A percentile compares a stretch with the other conserved stretches of the same genome.
These are phyloP conservation scores for Pecten maximus DNA, from an alignment of 2,888 invertebrate genomes.

Conservation along the genomic window DNA sequence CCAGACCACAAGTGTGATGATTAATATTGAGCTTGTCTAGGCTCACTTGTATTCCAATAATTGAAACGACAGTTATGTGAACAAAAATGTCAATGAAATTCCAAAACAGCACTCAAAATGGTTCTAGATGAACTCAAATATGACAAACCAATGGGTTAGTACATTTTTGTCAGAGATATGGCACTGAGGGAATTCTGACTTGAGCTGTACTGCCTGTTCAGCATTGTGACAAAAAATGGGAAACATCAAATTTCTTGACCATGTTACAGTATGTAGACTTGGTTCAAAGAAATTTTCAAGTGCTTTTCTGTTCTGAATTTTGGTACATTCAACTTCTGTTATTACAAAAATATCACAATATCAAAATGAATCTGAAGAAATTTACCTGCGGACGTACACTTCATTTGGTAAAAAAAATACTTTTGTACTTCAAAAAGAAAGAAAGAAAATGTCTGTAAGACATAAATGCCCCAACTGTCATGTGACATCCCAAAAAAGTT, in stretches of 20 bases:
- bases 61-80: neutral
- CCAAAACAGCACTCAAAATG: conserved; percentile 1
- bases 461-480: too few relatives aligned
- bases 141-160: neutral
- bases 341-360: too few relatives aligned
- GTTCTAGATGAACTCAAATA: neutral
- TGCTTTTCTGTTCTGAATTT: too few relatives aligned
- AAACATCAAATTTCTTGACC: neutral
- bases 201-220: neutral
- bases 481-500: too few relatives aligned
- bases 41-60: neutral
- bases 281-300: too few relatives aligned
- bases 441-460: too few relatives aligned
- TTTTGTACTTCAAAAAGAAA: too few relatives aligned
- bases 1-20: neutral
- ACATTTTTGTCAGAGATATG: neutral
- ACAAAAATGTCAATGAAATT: conserved; percentile 24
- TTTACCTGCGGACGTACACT: too few relatives aligned
- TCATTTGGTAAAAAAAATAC: too few relatives aligned
- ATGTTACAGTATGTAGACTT: too few relatives aligned
- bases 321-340: too few relatives aligned
- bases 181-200: neutral
- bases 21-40: neutral
- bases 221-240: neutral
- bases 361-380: too few relatives aligned